phyloP scores from a whole-genome alignment of 2,888 invertebrate species.

The Junonia oenone region DNA sequence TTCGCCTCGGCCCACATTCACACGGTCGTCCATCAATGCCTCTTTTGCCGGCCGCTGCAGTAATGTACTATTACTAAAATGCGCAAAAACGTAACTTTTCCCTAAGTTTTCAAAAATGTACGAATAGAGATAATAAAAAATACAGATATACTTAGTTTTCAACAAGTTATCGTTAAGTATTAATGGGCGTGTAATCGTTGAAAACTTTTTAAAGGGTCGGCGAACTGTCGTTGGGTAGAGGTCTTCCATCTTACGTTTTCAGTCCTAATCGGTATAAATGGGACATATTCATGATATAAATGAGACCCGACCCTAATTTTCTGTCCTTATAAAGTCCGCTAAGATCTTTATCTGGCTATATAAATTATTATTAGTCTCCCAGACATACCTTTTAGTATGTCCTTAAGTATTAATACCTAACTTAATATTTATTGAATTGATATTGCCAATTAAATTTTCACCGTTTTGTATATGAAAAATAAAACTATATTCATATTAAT shows the following conservation, averaged over 20 bases:
- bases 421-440: too few relatives aligned
- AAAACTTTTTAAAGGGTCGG: constrained; percentile 15
- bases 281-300: constrained; percentile 28
- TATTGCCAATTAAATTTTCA: too few relatives aligned
- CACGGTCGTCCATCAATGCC: too few relatives aligned
- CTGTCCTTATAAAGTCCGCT: constrained; percentile 21
- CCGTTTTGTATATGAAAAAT: too few relatives aligned
- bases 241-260: constrained; percentile 16
- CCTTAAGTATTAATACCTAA: neutral
- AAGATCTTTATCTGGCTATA: constrained; percentile 11
- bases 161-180: neutral
- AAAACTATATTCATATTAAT: neutral
- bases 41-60: too few relatives aligned
- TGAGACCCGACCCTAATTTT: constrained; percentile 26
- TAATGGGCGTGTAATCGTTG: constrained; percentile 1
- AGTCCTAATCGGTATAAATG: constrained; percentile 25
- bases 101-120: neutral
- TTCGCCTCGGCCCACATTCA: too few relatives aligned
- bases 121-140: neutral
- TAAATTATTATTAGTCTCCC: constrained; percentile 12
- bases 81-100: too few relatives aligned
- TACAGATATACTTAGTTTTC: neutral
- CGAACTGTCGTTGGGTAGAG: constrained; percentile 21
- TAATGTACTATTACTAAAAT: too few relatives aligned
- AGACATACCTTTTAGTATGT: neutral